Evolutionary conservation across 2,113 vertebrate genomes (phyloP).

Genomic region (Hippocampus guttulatus): DNA sequence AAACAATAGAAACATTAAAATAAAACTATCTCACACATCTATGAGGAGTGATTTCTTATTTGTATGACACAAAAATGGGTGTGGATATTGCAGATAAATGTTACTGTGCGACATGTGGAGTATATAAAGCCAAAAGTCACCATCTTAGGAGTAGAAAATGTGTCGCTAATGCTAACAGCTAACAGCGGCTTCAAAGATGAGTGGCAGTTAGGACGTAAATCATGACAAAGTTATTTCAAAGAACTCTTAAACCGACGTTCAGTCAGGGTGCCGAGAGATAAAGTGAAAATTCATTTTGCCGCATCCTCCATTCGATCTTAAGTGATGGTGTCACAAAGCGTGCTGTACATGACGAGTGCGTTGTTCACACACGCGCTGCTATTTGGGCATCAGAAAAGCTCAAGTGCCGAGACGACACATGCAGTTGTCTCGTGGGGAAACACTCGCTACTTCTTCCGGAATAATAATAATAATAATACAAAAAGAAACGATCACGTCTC

Average conservation of each 20-base stretch:
- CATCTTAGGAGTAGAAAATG: not conserved
- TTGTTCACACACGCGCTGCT: slow-evolving; percentile 59
- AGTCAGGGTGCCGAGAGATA: slow-evolving; percentile 18
- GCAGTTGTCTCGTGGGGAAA: slow-evolving; percentile 53
- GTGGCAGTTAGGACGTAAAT: not conserved
- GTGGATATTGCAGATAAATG: not conserved
- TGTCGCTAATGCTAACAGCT: not conserved
- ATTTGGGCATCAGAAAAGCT: slow-evolving; percentile 65
- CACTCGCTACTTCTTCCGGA: slow-evolving; percentile 58
- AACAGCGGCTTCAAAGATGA: not conserved
- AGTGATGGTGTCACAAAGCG: slow-evolving; percentile 81
- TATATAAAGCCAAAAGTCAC: not conserved
- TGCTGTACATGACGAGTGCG: slow-evolving; percentile 64
- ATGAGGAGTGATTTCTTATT: not conserved
- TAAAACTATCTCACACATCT: too few species aligned
- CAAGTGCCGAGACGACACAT: slow-evolving; percentile 66
- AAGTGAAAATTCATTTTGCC: slow-evolving; percentile 53
- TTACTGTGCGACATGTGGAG: not conserved
- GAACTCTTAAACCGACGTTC: not conserved
- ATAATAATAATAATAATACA: slow-evolving; percentile 41
- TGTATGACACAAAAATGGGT: not conserved
- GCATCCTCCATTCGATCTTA: slow-evolving; percentile 79
- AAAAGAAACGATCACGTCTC: slow-evolving; percentile 60
- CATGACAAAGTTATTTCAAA: not conserved
- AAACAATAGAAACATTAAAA: too few species aligned